A percentile compares a stretch with the other conserved stretches of the same genome.
Conservation (phyloP, 2,113 vertebrate genomes). For the Lasiurus borealis region DNA sequence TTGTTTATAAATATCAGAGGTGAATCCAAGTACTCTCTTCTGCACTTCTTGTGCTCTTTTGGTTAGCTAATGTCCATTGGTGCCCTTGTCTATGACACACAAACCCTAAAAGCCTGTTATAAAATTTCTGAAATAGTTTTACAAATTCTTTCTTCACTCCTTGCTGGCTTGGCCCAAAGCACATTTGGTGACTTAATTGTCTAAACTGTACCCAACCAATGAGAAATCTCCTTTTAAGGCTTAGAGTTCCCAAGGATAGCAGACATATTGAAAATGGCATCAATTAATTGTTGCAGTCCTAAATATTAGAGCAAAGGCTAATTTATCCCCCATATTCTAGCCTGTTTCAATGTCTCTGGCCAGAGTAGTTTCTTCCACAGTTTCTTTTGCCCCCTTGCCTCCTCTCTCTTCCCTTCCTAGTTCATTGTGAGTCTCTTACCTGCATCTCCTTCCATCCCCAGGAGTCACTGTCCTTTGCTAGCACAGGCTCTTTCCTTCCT, state of each 20-base stretch:
- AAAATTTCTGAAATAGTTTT: neutral
- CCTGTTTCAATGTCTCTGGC: neutral
- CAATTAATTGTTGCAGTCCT: neutral
- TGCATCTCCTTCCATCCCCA: neutral
- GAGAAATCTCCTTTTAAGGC: neutral
- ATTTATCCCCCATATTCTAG: neutral
- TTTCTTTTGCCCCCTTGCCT: neutral
- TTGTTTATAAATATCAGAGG: neutral
- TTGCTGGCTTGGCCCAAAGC: neutral
- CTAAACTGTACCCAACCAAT: neutral
- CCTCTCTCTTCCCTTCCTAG: neutral
- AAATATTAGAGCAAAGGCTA: constrained; percentile 9
- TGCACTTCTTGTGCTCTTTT: neutral
- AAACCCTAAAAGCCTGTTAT: neutral
- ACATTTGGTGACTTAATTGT: neutral
- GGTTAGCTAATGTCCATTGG: neutral
- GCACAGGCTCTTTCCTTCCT: constrained; percentile 65
- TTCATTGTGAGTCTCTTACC: neutral
- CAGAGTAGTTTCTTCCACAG: neutral
- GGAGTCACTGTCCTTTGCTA: constrained; percentile 61
- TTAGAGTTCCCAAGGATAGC: neutral
- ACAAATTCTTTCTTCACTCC: neutral
- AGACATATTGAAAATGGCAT: neutral
- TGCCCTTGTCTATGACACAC: neutral
- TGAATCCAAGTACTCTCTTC: neutral